A percentile compares a stretch with the other conserved stretches of the same genome.
Conservation (phyloP, 2,888 invertebrate genomes). For the Noctua comes region DNA sequence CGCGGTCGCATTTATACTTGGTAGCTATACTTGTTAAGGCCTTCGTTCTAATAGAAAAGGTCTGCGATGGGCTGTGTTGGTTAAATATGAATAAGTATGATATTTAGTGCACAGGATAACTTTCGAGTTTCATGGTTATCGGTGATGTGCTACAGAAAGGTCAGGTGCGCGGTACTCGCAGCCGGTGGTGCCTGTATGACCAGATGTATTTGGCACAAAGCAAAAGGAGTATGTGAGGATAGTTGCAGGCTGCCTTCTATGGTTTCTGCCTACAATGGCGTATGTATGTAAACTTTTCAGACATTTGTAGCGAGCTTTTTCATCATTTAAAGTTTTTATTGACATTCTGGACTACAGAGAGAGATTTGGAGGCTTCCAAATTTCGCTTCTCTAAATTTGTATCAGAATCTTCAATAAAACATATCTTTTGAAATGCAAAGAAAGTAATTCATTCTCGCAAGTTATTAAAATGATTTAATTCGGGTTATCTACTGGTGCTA, state of each 20-base stretch:
- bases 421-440: not conserved
- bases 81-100: not conserved
- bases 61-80: conserved; percentile 26
- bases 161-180: not conserved
- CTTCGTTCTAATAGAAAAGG: conserved; percentile 15
- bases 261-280: not conserved
- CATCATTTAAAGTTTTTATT: not conserved
- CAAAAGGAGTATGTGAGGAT: not conserved
- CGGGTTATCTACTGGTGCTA: conserved; percentile 35
- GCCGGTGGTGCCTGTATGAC: not conserved
- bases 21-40: conserved; percentile 45
- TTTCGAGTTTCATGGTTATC: not conserved
- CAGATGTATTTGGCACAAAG: not conserved
- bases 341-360: not conserved
- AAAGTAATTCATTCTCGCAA: not conserved
- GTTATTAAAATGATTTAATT: not conserved
- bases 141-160: not conserved
- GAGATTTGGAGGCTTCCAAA: not conserved
- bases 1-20: conserved; percentile 48
- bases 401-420: not conserved
- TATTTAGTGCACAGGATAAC: not conserved
- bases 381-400: not conserved
- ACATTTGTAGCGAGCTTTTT: not conserved
- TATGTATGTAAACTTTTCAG: not conserved
- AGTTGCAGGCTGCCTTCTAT: not conserved